These are phyloP conservation scores for Temnopleurus reevesii DNA, from an alignment of 53 echinoderm and acorn worm genomes.

Conservation along the genomic window DNA sequence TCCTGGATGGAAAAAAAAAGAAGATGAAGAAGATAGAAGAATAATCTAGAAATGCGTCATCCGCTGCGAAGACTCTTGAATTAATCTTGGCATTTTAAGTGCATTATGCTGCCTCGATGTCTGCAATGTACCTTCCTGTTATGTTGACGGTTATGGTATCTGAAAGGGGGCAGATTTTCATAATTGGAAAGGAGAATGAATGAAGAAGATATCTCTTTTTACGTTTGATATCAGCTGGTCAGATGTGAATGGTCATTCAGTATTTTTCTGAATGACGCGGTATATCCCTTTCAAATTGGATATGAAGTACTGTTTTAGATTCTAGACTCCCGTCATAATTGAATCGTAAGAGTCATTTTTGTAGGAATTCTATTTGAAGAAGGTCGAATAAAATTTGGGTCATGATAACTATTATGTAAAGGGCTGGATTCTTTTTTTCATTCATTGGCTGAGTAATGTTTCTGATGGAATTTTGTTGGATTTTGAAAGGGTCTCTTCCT, in stretches of 20 bases:
- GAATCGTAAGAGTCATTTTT: too few relatives aligned
- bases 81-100: slow-evolving; percentile 46
- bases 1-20: not conserved
- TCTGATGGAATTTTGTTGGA: too few relatives aligned
- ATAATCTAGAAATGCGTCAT: slow-evolving; percentile 11
- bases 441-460: too few relatives aligned
- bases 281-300: not conserved
- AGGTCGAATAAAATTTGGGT: too few relatives aligned
- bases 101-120: slow-evolving; percentile 23
- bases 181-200: not conserved
- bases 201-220: too few relatives aligned
- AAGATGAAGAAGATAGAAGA: not conserved
- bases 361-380: too few relatives aligned
- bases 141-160: not conserved
- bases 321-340: too few relatives aligned
- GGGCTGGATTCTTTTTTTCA: too few relatives aligned
- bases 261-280: not conserved
- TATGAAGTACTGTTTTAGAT: too few relatives aligned
- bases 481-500: too few relatives aligned
- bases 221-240: not conserved
- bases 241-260: not conserved
- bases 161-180: not conserved
- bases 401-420: too few relatives aligned
- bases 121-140: not conserved
- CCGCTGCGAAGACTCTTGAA: slow-evolving; percentile 18